Percentiles rank a stretch among this genome's conserved stretches.
Conservation (phyloP, 2,888 invertebrate species). For the Copidosoma aretas region DNA sequence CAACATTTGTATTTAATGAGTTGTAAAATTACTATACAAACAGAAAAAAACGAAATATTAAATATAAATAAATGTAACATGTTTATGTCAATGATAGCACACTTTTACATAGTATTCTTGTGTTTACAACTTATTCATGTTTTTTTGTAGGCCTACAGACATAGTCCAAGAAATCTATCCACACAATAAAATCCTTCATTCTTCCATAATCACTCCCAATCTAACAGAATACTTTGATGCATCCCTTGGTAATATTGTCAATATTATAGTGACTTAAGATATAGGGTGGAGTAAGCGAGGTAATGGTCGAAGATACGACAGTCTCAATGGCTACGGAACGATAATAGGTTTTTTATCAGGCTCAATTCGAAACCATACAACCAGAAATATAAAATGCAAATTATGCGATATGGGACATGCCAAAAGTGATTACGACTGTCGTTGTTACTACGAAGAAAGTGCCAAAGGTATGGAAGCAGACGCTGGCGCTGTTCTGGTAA, state of each 20-base stretch:
- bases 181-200: not conserved
- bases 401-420: not conserved
- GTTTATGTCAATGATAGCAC: no score
- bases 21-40: not conserved
- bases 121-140: not conserved
- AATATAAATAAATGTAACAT: conserved; percentile 4
- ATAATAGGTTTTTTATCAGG: conserved; percentile 14
- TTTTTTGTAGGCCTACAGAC: not conserved
- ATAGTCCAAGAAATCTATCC: not conserved
- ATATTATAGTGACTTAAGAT: not conserved
- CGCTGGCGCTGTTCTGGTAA: not conserved
- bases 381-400: not conserved
- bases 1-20: not conserved
- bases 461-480: conserved; percentile 8
- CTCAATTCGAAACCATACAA: not conserved
- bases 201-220: not conserved
- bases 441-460: not conserved
- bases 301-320: conserved; percentile 7
- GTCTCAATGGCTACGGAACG: not conserved
- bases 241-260: not conserved
- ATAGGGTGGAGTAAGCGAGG: conserved; percentile 5
- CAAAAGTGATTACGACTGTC: conserved; percentile 1
- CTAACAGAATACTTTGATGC: not conserved
- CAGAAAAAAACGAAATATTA: not conserved
- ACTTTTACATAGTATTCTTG: not conserved